A percentile compares a stretch with the other conserved stretches of the same genome.
Conservation (phyloP, 2,797 vertebrate genomes). For the Sebastes nivosus region DNA sequence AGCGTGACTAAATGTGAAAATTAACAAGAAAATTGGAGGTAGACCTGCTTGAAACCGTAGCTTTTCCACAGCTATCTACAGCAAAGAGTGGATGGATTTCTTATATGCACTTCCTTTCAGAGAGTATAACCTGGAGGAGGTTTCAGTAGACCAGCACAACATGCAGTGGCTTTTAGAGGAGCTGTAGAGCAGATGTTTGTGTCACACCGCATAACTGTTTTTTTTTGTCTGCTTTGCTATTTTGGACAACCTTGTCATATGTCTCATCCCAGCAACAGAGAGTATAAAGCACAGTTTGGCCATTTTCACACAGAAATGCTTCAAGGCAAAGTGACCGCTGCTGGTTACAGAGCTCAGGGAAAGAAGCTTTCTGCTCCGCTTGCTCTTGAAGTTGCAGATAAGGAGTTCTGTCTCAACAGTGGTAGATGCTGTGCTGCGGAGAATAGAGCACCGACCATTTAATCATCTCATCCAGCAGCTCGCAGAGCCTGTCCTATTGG, state of each 20-base stretch:
- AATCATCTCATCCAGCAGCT: slow-evolving; percentile 43
- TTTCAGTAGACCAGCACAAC: background rate
- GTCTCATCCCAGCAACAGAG: background rate
- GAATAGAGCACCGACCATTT: slow-evolving; percentile 20
- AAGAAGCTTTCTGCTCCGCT: slow-evolving; percentile 15
- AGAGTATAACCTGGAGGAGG: background rate
- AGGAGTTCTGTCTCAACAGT: slow-evolving; percentile 25
- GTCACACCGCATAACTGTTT: background rate
- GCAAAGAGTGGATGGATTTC: background rate
- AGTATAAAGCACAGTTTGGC: background rate
- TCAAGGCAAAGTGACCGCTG: background rate
- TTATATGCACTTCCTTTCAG: background rate
- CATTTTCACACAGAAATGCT: slow-evolving; percentile 19
- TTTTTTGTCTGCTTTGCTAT: background rate
- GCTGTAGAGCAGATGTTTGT: background rate
- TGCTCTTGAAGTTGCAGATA: slow-evolving; percentile 9
- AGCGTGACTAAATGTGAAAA: background rate
- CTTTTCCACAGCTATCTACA: background rate
- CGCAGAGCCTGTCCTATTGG: slow-evolving; percentile 1
- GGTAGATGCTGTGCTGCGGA: slow-evolving; percentile 12
- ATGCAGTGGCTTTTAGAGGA: background rate
- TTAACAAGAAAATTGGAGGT: background rate
- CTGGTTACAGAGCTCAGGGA: background rate
- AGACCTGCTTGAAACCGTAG: background rate
- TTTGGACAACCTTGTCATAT: background rate